Percentiles rank a stretch among this genome's conserved stretches.
Conservation (phyloP, 2,113 vertebrate genomes). For the Theropithecus gelada region DNA sequence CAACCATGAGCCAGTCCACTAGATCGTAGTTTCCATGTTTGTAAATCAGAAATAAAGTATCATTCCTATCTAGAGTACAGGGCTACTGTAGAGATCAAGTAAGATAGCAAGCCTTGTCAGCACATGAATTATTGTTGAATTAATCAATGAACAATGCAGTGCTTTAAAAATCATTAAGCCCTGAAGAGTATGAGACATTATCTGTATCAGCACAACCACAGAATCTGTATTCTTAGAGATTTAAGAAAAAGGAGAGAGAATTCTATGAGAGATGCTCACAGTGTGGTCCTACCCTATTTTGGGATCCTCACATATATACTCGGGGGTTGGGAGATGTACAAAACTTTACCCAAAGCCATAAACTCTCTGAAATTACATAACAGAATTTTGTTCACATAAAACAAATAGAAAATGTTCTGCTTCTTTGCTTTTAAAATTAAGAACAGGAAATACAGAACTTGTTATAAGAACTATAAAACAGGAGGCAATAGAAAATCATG, state of each 20-base stretch:
- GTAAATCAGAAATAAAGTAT: conserved; percentile 28
- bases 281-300: neutral
- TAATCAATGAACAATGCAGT: neutral
- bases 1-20: neutral
- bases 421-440: conserved; percentile 33
- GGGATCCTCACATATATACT: neutral
- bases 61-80: neutral
- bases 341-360: neutral
- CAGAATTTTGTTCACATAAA: neutral
- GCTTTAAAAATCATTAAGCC: neutral
- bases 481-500: neutral
- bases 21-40: neutral
- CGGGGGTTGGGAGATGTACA: accelerated
- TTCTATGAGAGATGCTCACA: neutral
- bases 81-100: neutral
- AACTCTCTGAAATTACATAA: neutral
- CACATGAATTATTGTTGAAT: neutral
- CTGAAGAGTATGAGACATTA: neutral
- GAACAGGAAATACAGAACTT: conserved; percentile 3
- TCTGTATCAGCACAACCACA: neutral
- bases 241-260: neutral
- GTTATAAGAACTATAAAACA: neutral
- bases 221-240: neutral
- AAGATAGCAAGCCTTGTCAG: neutral
- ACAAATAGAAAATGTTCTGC: neutral